Conservation (phyloP, 2,888 invertebrate species). For the Stenoptilia bipunctidactyla region DNA sequence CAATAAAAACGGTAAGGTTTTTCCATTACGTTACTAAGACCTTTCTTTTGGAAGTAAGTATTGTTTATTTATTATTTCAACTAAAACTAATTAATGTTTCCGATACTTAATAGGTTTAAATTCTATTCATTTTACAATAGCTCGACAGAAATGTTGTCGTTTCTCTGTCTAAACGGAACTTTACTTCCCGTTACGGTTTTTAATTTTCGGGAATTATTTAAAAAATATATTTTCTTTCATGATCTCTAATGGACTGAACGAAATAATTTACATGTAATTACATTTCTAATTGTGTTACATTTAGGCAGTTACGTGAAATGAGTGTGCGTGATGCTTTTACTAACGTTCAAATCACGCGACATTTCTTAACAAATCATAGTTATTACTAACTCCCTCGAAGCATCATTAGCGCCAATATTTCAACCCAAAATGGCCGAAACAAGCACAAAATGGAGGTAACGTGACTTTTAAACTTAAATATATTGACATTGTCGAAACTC, state of each 20-base stretch:
- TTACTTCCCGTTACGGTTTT: no score
- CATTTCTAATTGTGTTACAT: conserved; percentile 19
- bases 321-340: conserved; percentile 19
- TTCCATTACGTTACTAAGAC: neutral
- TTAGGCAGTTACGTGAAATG: neutral
- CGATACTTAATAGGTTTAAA: no score
- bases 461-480: conserved; percentile 14
- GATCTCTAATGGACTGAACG: no score
- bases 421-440: conserved; percentile 27
- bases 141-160: no score
- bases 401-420: conserved; percentile 49
- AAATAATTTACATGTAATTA: conserved; percentile 22
- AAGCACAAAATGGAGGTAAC: conserved; percentile 17
- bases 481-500: no score
- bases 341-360: conserved; percentile 17
- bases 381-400: conserved; percentile 31
- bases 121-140: no score
- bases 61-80: neutral
- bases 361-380: conserved; percentile 50
- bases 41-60: neutral
- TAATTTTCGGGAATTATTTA: no score
- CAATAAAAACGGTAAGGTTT: neutral
- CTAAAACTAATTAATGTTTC: no score
- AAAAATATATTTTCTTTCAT: no score
- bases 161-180: no score